A percentile compares a stretch with the other conserved stretches of the same genome.
Conservation (phyloP, 2,113 vertebrate genomes). For the Antigone vipio region DNA sequence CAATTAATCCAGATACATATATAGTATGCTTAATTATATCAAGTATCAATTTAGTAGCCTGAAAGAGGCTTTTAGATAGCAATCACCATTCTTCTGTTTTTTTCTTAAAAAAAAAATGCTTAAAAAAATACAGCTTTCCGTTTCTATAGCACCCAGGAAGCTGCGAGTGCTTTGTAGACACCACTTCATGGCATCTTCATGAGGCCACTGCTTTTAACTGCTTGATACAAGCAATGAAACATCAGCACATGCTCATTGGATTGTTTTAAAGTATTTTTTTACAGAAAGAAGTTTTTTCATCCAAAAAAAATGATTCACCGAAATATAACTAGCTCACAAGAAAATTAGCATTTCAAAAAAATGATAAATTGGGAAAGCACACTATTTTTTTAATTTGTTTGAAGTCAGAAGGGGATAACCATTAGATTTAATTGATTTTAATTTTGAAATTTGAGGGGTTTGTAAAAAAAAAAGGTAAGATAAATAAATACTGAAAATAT, state of each 20-base stretch:
- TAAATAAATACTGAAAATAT: background rate
- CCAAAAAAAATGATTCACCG: background rate
- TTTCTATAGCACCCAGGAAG: background rate
- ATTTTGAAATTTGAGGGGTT: background rate
- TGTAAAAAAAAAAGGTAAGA: background rate
- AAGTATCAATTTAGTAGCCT: background rate
- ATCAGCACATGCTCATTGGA: background rate
- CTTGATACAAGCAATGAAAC: background rate
- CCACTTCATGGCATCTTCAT: background rate
- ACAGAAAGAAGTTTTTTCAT: background rate
- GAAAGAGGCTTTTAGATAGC: background rate
- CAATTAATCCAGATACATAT: background rate
- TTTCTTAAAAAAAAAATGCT: background rate
- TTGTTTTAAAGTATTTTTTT: background rate
- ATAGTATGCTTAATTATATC: background rate
- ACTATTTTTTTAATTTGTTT: background rate
- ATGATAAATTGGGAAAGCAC: background rate
- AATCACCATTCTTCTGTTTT: background rate
- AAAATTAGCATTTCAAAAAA: background rate
- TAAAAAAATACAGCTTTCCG: background rate
- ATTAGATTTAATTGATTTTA: background rate
- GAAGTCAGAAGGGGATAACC: background rate
- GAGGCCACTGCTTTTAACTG: background rate
- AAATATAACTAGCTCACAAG: background rate
- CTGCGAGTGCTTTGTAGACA: background rate